Evolutionary conservation across 2,113 vertebrate genomes (phyloP).

Genomic region (Eudorcas thomsonii): DNA sequence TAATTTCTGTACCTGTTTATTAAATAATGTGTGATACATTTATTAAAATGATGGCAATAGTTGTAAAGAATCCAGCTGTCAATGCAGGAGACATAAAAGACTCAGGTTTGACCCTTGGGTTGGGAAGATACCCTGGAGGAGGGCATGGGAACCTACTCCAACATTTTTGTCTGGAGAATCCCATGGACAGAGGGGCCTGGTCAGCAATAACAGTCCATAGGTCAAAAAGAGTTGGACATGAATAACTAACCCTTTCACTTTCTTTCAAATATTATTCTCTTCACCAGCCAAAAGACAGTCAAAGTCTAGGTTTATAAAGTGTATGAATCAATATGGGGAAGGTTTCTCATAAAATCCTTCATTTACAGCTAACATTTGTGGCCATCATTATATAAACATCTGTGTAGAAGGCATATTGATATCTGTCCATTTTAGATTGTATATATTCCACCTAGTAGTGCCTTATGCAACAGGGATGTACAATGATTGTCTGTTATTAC

Average conservation of each 20-base stretch:
- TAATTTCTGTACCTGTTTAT: background rate
- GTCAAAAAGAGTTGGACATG: background rate
- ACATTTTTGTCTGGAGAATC: background rate
- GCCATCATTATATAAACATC: background rate
- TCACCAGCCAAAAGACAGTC: background rate
- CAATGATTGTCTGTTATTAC: background rate
- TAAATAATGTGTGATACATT: background rate
- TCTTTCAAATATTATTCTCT: background rate
- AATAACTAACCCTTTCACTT: background rate
- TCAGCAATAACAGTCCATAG: background rate
- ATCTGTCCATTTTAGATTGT: background rate
- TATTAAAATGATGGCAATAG: background rate
- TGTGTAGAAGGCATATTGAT: background rate
- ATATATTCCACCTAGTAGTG: background rate
- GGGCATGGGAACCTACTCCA: background rate
- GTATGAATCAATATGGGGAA: background rate
- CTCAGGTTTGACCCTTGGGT: accelerated
- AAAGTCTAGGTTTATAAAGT: background rate
- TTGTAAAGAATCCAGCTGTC: background rate
- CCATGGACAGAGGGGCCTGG: background rate
- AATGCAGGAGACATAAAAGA: background rate
- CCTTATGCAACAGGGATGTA: background rate
- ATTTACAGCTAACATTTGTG: background rate
- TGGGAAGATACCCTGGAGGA: background rate
- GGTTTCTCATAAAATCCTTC: background rate